These are phyloP conservation scores for Hoplostethus atlanticus DNA, from an alignment of 2,797 vertebrate genomes.

Conservation along the genomic window DNA sequence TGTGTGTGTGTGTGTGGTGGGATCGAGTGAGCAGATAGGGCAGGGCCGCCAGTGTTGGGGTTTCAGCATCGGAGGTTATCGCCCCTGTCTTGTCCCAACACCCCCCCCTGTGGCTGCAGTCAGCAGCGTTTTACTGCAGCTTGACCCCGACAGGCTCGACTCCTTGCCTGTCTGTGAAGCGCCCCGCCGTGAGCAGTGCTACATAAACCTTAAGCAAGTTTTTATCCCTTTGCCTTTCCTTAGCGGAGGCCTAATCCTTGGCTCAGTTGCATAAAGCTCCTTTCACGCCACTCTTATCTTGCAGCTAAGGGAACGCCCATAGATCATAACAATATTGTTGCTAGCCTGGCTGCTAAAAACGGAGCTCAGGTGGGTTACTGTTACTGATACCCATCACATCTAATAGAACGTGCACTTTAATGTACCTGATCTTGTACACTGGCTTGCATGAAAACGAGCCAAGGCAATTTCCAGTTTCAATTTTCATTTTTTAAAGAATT, in stretches of 20 bases:
- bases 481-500: no score
- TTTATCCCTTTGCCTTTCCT: conserved; percentile 45
- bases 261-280: neutral
- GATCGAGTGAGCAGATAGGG: conserved; percentile 67
- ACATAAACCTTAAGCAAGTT: conserved; percentile 22
- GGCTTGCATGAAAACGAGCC: no score
- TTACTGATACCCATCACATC: no score
- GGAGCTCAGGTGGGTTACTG: no score
- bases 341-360: no score
- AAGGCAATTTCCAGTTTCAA: no score
- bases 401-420: no score
- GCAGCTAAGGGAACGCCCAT: no score
- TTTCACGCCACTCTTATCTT: neutral
- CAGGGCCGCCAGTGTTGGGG: conserved; percentile 39
- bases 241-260: neutral
- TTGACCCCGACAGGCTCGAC: conserved; percentile 56
- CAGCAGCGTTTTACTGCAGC: conserved; percentile 18
- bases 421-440: no score
- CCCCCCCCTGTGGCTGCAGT: conserved; percentile 25
- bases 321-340: no score
- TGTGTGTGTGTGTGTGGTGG: conserved; percentile 27
- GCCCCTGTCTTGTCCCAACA: conserved; percentile 40
- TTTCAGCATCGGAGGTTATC: conserved; percentile 60
- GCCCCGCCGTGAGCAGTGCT: conserved; percentile 42
- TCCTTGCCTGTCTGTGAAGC: conserved; percentile 23